Evolutionary conservation across 2,888 invertebrate genomes (phyloP).

Genomic region (Polia nebulosa): DNA sequence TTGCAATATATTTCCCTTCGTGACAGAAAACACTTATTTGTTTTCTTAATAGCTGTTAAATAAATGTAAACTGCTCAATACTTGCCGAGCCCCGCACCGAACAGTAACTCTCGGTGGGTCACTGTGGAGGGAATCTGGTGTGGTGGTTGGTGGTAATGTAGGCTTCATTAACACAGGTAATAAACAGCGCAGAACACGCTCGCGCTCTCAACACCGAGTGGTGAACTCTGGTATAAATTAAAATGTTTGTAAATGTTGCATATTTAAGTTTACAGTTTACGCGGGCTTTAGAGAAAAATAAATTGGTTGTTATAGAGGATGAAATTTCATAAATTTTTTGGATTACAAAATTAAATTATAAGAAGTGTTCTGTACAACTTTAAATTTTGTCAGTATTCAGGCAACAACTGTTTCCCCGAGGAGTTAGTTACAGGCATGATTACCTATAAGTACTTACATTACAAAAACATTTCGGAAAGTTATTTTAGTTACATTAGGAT

Average conservation of each 20-base stretch:
- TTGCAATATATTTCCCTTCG: neutral
- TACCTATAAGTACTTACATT: too few relatives aligned
- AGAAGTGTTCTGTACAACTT: too few relatives aligned
- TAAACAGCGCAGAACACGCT: constrained; percentile 21
- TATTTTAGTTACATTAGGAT: too few relatives aligned
- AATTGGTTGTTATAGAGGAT: too few relatives aligned
- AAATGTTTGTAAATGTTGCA: constrained; percentile 18
- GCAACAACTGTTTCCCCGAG: too few relatives aligned
- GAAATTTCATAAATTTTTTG: too few relatives aligned
- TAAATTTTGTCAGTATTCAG: too few relatives aligned
- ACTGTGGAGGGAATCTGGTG: constrained; percentile 10
- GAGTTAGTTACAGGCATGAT: too few relatives aligned
- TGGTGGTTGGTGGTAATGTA: constrained; percentile 5
- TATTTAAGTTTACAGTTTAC: neutral
- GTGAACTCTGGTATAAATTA: neutral
- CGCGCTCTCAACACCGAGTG: neutral
- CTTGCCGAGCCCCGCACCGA: neutral
- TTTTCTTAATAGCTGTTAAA: neutral
- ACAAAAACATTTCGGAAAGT: too few relatives aligned
- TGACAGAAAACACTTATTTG: neutral
- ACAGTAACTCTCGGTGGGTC: constrained; percentile 4
- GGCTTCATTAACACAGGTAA: constrained; percentile 22
- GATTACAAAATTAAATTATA: too few relatives aligned
- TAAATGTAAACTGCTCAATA: neutral
- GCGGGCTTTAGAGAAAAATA: neutral